These are phyloP conservation scores for Drosophila lacicola DNA, from an alignment of 2,888 invertebrate species.

Conservation along the genomic window DNA sequence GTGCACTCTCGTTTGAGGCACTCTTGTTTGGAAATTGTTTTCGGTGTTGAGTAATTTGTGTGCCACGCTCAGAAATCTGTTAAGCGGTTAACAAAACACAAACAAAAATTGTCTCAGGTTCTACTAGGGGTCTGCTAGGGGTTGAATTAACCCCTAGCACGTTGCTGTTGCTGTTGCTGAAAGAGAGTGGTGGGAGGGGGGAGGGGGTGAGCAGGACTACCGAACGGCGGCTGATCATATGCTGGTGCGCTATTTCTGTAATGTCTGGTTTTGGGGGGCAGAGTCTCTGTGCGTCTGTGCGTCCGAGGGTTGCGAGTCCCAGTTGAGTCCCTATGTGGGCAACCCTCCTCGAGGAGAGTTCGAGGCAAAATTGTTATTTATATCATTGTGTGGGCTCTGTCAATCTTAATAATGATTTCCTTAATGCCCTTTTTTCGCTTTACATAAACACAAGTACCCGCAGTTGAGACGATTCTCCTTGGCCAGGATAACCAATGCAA, in stretches of 20 bases:
- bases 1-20: fast-evolving
- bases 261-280: background rate
- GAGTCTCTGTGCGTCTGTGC: constrained; percentile 9
- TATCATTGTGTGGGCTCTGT: constrained; percentile 47
- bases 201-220: constrained; percentile 14
- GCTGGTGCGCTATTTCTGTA: constrained; percentile 52
- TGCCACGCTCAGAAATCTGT: constrained; percentile 67
- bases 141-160: constrained; percentile 56
- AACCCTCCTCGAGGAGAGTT: constrained; percentile 16
- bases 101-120: constrained; percentile 48
- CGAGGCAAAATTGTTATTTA: constrained; percentile 54
- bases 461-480: constrained; percentile 51
- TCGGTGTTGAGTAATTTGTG: constrained; percentile 77
- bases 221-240: constrained; percentile 46
- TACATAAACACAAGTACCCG: constrained; percentile 51
- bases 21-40: constrained; percentile 20
- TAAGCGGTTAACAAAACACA: constrained; percentile 74
- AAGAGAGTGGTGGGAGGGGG: background rate
- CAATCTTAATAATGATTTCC: constrained; percentile 67
- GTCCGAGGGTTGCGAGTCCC: constrained; percentile 32
- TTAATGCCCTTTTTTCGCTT: constrained; percentile 15
- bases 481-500: constrained; percentile 50
- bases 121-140: constrained; percentile 41
- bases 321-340: constrained; percentile 66
- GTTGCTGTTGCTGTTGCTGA: background rate